phyloP scores from a whole-genome alignment of 2,888 invertebrate species.

The Plutella xylostella region DNA sequence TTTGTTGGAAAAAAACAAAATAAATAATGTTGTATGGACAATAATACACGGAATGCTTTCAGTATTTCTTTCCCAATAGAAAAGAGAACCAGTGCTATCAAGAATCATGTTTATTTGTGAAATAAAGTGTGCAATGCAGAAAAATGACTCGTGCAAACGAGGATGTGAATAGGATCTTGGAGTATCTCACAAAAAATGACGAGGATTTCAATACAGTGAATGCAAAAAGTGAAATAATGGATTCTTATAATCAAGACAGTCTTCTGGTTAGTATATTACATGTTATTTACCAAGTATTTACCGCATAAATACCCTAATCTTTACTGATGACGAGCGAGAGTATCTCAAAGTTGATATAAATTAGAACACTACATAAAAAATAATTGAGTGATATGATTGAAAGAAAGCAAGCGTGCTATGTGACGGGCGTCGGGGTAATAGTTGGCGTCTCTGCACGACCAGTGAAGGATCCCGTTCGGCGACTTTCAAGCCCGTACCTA shows the following conservation, averaged over 20 bases:
- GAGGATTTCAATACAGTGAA: slow-evolving; percentile 33
- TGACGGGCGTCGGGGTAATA: slow-evolving; percentile 51
- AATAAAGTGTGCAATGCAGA: slow-evolving; percentile 20
- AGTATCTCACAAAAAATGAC: slow-evolving; percentile 48
- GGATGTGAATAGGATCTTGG: slow-evolving; percentile 53
- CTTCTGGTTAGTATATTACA: slow-evolving; percentile 43
- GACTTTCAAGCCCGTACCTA: slow-evolving; percentile 62
- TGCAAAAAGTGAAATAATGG: slow-evolving; percentile 44
- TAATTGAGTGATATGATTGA: not conserved
- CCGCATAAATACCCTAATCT: not conserved
- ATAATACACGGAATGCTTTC: not conserved
- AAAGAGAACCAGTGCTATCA: not conserved
- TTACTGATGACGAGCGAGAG: not conserved
- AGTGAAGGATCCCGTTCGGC: slow-evolving; percentile 35
- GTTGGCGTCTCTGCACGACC: slow-evolving; percentile 33
- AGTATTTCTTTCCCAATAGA: slow-evolving; percentile 14
- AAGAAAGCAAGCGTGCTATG: slow-evolving; percentile 28
- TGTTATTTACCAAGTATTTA: not conserved
- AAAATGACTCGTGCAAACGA: slow-evolving; percentile 45
- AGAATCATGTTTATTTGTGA: slow-evolving; percentile 28
- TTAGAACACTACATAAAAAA: no score
- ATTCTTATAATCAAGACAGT: slow-evolving; percentile 43
- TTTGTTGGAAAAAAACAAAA: not conserved
- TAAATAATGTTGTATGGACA: not conserved
- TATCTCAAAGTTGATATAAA: no score